Evolutionary conservation across 2,888 invertebrate genomes (phyloP).

Genomic region (Oxyteleia sp.): DNA sequence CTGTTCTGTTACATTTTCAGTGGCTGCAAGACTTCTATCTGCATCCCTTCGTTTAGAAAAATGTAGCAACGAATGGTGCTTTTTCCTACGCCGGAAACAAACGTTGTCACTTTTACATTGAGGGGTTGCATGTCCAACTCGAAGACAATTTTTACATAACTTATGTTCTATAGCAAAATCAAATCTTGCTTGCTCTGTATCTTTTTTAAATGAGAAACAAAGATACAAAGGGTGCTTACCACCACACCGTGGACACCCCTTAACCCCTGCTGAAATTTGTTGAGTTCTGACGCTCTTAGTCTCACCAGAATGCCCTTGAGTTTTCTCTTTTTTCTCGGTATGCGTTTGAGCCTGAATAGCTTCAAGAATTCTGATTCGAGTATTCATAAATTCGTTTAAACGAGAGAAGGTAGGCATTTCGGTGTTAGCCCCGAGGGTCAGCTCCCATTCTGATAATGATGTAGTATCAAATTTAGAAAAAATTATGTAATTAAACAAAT

Average conservation of each 20-base stretch:
- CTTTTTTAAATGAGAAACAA: background rate
- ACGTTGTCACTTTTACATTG: background rate
- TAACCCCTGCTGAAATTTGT: background rate
- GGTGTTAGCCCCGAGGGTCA: background rate
- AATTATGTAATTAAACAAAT: slow-evolving; percentile 1
- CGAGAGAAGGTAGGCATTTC: background rate
- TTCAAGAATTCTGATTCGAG: background rate
- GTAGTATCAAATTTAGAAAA: background rate
- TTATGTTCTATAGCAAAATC: background rate
- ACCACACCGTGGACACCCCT: background rate
- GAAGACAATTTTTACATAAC: background rate
- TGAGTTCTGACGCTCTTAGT: background rate
- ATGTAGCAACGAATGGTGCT: background rate
- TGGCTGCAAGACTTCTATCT: too few species aligned
- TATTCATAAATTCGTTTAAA: background rate
- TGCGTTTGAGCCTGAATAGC: background rate
- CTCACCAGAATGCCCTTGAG: background rate
- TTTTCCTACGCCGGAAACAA: background rate
- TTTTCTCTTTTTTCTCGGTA: background rate
- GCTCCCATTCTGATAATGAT: background rate
- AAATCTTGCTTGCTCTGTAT: background rate
- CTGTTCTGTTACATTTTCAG: background rate
- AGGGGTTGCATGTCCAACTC: background rate
- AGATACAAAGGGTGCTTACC: background rate
- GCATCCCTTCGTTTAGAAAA: too few species aligned